A percentile compares a stretch with the other conserved stretches of the same genome.
Evolutionary conservation across 1,140 invertebrate species (phyloP).

Genomic region (Camponotus vicinus): DNA sequence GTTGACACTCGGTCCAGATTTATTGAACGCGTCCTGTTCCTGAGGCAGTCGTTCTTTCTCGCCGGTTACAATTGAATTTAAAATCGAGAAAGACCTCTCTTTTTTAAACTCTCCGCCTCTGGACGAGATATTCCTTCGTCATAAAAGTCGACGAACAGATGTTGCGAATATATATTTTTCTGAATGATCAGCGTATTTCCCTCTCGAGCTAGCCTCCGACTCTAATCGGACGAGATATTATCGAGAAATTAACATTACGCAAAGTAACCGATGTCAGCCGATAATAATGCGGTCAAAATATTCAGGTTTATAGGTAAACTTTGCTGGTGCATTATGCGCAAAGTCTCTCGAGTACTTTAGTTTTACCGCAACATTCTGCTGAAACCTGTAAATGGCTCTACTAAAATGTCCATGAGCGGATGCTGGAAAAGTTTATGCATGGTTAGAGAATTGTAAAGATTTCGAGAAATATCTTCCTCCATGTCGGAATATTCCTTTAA

Average conservation of each 20-base stretch:
- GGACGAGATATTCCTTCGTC: neutral
- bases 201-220: too few relatives aligned
- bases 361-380: conserved; percentile 49
- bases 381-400: conserved; percentile 52
- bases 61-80: conserved; percentile 40
- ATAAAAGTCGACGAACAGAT: neutral
- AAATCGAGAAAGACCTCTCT: conserved; percentile 14
- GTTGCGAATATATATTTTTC: neutral
- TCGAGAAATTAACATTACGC: conserved; percentile 12
- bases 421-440: conserved; percentile 37
- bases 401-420: conserved; percentile 50
- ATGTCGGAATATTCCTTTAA: neutral
- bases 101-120: neutral
- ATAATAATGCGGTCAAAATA: conserved; percentile 57
- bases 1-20: conserved; percentile 69
- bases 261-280: neutral
- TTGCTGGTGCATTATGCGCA: conserved; percentile 44
- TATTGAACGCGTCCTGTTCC: conserved; percentile 59
- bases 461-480: conserved; percentile 20
- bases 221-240: neutral
- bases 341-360: conserved; percentile 50
- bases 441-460: conserved; percentile 20
- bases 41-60: neutral
- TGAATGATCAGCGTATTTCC: neutral
- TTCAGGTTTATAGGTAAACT: conserved; percentile 54